These are phyloP conservation scores for Dicentrarchus labrax DNA, from an alignment of 2,113 vertebrate genomes.

Conservation along the genomic window DNA sequence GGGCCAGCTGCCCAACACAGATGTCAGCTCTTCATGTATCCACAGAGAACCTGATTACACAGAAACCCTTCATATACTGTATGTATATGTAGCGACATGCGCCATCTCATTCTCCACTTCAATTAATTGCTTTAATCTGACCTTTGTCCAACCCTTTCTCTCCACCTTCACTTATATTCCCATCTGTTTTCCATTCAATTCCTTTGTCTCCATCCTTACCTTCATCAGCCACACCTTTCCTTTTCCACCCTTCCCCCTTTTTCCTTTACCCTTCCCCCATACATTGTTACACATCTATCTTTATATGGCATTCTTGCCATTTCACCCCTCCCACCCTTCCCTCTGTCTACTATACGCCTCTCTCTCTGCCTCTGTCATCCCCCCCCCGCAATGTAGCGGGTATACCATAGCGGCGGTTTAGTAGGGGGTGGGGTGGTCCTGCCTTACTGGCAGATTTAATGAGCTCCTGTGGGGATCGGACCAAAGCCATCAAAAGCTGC, in stretches of 20 bases:
- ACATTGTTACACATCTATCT: conserved; percentile 60
- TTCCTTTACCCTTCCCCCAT: conserved; percentile 46
- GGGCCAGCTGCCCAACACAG: conserved; percentile 70
- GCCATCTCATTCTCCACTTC: conserved; percentile 33
- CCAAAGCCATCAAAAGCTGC: conserved; percentile 71
- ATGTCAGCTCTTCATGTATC: conserved; percentile 64
- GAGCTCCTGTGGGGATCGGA: conserved; percentile 81
- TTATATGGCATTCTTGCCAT: conserved; percentile 39
- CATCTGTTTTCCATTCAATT: conserved; percentile 1
- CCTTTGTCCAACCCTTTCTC: background rate
- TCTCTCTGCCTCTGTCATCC: conserved; percentile 35
- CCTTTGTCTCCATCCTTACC: conserved; percentile 51
- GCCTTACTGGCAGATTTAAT: conserved; percentile 81
- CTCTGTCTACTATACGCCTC: conserved; percentile 32
- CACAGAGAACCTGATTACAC: conserved; percentile 51
- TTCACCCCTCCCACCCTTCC: conserved; percentile 31
- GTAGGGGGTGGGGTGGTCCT: conserved; percentile 68
- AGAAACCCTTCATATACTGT: background rate
- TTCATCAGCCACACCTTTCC: conserved; percentile 53
- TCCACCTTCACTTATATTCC: conserved; percentile 1
- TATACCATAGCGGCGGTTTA: conserved; percentile 42
- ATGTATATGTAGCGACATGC: background rate
- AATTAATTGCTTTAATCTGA: conserved; percentile 48
- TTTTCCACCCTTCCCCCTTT: conserved; percentile 16
- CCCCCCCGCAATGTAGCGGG: conserved; percentile 41